Conservation (phyloP, 2,113 vertebrate genomes). For the Antidorcas marsupialis region DNA sequence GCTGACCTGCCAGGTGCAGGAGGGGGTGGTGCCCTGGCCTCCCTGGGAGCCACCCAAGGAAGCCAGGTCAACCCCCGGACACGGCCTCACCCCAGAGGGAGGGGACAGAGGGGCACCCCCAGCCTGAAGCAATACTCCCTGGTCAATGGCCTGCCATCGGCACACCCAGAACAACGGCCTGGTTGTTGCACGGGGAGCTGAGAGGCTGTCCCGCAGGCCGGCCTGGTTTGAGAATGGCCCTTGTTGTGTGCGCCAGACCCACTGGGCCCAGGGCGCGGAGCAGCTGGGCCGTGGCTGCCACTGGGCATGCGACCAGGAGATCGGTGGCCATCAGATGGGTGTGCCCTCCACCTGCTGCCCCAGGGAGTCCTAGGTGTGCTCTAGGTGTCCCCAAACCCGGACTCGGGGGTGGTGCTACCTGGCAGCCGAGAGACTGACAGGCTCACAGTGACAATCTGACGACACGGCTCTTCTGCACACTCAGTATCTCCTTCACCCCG, state of each 20-base stretch:
- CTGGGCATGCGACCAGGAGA: background rate
- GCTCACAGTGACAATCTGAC: background rate
- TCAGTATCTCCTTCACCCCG: background rate
- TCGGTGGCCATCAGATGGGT: rapidly evolving
- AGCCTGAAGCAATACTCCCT: background rate
- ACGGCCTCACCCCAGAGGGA: background rate
- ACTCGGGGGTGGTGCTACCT: background rate
- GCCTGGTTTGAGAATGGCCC: background rate
- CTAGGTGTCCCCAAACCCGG: background rate
- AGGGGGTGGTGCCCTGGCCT: background rate
- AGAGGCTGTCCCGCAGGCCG: background rate
- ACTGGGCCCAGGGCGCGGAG: background rate
- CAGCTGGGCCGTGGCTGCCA: background rate
- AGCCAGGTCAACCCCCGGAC: background rate
- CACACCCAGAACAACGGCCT: background rate
- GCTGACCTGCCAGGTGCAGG: rapidly evolving
- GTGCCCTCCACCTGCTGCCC: background rate
- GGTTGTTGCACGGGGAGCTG: background rate
- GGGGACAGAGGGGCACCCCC: background rate
- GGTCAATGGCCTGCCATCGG: background rate
- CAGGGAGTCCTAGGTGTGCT: background rate
- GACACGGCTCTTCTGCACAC: background rate
- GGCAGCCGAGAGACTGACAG: background rate
- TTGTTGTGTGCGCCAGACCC: background rate
- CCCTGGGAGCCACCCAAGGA: background rate